A percentile compares a stretch with the other conserved stretches of the same genome.
Conservation (phyloP, 2,797 vertebrate species). For the Molossus molossus region DNA sequence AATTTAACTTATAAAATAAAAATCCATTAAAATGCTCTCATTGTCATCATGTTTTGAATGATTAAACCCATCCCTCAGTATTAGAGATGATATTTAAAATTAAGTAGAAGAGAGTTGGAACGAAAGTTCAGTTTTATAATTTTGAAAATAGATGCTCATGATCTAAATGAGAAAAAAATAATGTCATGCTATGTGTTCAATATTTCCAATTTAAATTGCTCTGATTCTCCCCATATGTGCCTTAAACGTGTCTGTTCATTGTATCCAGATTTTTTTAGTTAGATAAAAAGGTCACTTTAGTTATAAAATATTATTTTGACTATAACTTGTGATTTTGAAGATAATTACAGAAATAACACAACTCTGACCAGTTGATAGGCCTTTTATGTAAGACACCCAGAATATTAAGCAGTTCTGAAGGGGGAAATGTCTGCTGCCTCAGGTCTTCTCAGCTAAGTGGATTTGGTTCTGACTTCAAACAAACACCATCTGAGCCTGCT, state of each 20-base stretch:
- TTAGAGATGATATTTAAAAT: neutral
- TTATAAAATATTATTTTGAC: slow-evolving; percentile 3
- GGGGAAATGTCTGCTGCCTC: neutral
- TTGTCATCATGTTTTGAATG: neutral
- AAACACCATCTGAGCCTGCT: neutral
- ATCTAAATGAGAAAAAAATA: neutral
- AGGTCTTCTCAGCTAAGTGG: neutral
- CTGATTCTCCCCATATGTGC: neutral
- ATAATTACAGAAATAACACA: slow-evolving; percentile 3
- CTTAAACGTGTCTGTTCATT: neutral
- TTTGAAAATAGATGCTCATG: slow-evolving; percentile 19
- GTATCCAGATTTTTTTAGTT: neutral
- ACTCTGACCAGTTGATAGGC: neutral
- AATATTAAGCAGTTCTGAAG: neutral
- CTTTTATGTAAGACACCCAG: neutral
- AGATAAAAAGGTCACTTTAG: neutral
- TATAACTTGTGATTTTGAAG: slow-evolving; percentile 47
- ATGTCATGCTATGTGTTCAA: neutral
- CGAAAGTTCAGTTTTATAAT: slow-evolving; percentile 13
- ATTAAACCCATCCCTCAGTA: neutral
- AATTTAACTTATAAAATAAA: slow-evolving; percentile 17
- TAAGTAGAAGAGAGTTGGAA: neutral
- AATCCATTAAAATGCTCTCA: neutral
- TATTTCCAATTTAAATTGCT: neutral
- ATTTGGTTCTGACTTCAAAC: slow-evolving; percentile 14